Percentiles rank a stretch among this genome's conserved stretches.
phyloP scores from a whole-genome alignment of 1,140 invertebrate species.

The Drosophila orena region DNA sequence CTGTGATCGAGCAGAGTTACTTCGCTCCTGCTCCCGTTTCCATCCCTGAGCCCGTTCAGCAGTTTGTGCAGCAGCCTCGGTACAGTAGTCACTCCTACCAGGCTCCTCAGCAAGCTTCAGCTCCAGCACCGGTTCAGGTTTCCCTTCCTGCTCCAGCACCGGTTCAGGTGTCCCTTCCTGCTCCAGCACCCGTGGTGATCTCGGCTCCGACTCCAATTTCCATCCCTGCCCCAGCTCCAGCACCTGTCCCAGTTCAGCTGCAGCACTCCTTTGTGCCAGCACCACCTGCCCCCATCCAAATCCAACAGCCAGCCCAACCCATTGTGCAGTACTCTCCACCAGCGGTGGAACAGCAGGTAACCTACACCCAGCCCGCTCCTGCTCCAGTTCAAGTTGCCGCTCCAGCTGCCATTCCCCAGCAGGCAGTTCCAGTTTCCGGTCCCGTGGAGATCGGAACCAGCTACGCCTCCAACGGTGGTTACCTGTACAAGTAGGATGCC shows the following conservation, averaged over 20 bases:
- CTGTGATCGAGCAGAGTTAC: slow-evolving; percentile 20
- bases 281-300: background rate
- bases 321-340: slow-evolving; percentile 5
- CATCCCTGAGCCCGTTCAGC: too few species aligned
- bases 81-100: slow-evolving; percentile 50
- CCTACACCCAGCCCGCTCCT: slow-evolving; percentile 37
- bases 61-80: too few species aligned
- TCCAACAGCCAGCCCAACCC: slow-evolving; percentile 6
- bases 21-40: slow-evolving; percentile 8
- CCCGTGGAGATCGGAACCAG: slow-evolving; percentile 41
- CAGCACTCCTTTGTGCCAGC: slow-evolving; percentile 7
- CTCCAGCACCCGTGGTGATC: background rate
- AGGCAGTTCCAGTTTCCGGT: background rate
- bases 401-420: slow-evolving; percentile 3
- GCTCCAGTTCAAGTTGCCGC: too few species aligned
- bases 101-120: slow-evolving; percentile 23
- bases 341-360: slow-evolving; percentile 31
- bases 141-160: too few species aligned
- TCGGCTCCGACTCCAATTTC: background rate
- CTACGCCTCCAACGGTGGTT: slow-evolving; percentile 70
- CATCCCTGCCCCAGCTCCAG: background rate
- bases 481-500: slow-evolving; percentile 68
- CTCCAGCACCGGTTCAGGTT: too few species aligned
- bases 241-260: background rate
- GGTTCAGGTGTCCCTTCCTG: slow-evolving; percentile 3